Evolutionary conservation across 1,140 invertebrate species (phyloP).

Genomic region (Halesus radiatus): DNA sequence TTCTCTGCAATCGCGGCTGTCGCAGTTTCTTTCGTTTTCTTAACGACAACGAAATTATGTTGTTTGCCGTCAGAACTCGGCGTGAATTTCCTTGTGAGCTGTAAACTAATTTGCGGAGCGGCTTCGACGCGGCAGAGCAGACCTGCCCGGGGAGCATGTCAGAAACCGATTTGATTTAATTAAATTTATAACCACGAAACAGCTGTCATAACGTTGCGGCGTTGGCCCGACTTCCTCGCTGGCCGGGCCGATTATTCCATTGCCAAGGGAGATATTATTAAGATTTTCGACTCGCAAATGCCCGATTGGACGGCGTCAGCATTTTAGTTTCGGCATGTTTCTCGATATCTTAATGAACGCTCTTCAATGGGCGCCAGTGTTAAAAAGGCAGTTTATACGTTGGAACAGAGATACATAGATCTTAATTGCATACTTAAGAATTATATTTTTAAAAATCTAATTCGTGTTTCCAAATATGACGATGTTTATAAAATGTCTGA

Average conservation of each 20-base stretch:
- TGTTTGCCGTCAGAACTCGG: constrained; percentile 21
- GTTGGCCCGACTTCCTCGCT: neutral
- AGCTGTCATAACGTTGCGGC: constrained; percentile 10
- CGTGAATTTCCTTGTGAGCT: constrained; percentile 17
- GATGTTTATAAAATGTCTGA: too few species aligned
- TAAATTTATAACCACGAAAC: constrained; percentile 15
- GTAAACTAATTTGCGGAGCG: constrained; percentile 22
- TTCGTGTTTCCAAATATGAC: too few species aligned
- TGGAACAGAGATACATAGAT: too few species aligned
- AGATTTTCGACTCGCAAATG: neutral
- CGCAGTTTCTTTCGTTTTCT: constrained; percentile 19
- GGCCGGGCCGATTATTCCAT: neutral
- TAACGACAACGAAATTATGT: constrained; percentile 15
- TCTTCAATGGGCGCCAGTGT: too few species aligned
- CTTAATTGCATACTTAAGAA: too few species aligned
- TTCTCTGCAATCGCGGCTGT: too few species aligned
- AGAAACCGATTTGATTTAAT: constrained; percentile 26
- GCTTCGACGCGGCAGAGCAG: neutral
- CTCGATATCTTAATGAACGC: too few species aligned
- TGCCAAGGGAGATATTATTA: neutral
- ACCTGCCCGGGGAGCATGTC: neutral
- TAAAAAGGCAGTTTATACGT: too few species aligned
- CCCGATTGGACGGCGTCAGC: neutral
- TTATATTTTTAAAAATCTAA: too few species aligned
- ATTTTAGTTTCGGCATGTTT: too few species aligned